Evolutionary conservation across 2,113 vertebrate genomes (phyloP), one percentile per base, ranked within the genome.

Genomic region (Heteronetta atricapilla): DNA sequence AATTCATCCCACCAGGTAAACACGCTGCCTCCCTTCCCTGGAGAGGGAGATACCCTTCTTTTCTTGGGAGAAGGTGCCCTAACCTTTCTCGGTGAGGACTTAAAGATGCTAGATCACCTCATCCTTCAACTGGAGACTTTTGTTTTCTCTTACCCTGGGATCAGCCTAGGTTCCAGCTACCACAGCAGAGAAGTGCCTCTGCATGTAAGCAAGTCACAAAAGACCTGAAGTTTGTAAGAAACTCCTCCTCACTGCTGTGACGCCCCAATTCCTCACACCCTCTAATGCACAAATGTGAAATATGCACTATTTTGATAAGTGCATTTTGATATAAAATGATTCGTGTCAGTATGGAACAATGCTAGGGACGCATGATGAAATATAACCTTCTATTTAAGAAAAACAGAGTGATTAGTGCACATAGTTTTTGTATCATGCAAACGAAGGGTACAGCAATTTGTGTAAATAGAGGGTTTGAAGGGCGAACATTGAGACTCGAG

Each of bases 111-210:
- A 42, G 17, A 44, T 44, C 44, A 44, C 6, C 15, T 81, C 64
- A 36, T 33, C 28, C 22, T 42, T 34, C 0, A 0, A 42, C 25
- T 1, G 1, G 31, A 3, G 31, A 11, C 20, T 66, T 68, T 73
- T 33, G 5, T 4, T 5, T 44, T 66, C 13, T 66, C 33, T 76
- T 12, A 2, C 7, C 25, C 55, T 55, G 34, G 31, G 34, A 55
- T 19, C 8, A 36, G 14, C 6, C 4, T 53, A 25, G 12, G 7
- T 62, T 17, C 8, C 72, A 34, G 10, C 4, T 38, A 21, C 20
- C 14, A 9, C 0, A n/a, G 22, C 28, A 75, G 38, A 21, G 34
- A 79, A 76, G 40, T 76, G 14, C 4, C 7, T 55, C 23, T 80
- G 10, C 3, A 5, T 4, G 20, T 29, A 85, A 77, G 18, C 11